Base-by-base conservation (phyloP, 2,888 invertebrate genomes). In the Aporophyla lueneburgensis region DNA sequence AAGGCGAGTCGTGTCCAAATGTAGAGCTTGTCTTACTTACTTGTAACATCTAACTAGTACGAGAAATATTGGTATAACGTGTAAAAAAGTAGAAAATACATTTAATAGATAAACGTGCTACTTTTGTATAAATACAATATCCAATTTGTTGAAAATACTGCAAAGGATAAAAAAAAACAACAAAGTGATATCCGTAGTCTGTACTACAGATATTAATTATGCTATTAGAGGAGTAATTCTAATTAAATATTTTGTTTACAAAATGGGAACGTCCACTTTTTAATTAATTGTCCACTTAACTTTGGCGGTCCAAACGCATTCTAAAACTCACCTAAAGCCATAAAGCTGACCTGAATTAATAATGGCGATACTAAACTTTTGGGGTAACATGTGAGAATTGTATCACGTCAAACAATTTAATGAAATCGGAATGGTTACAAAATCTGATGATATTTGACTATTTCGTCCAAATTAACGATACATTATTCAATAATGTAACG, bases 231-330 rank as follows among this genome's bases (percentile, higher is more conserved):
- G 14, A 51, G n/a, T 19, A n/a, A 79, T 63, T 19, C 24, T 59
- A 70, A 58, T 27, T 53, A 74, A 66, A 66, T 54, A 33, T 66
- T 76, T 54, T 27, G 43, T 67, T 40, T 27, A n/a, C 40, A 63
- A 27, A 56, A 58, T 24, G 49, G 14, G 53, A 67, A 56, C 33
- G 16, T 77, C 46, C 49, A 33, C 62, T 43, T 61, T 62, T 65
- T n/a, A 78, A 81, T 75, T 67, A 33, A 66, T 54, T 51, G 5
- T 46, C n/a, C 74, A 65, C 63, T 72, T 77, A 58, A 24, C 51
- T 51, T 63, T 65, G 63, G 58, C 19, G 33, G 33, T 65, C 43
- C 53, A 59, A 80, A 54, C 33, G 19, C 27, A 62, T 75, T 67
- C 67, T 27, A 10, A 81, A 78, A 61, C 51, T 67, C 54, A 9